Conservation (phyloP, 2,113 vertebrate species). For the Burhinus oedicnemus region DNA sequence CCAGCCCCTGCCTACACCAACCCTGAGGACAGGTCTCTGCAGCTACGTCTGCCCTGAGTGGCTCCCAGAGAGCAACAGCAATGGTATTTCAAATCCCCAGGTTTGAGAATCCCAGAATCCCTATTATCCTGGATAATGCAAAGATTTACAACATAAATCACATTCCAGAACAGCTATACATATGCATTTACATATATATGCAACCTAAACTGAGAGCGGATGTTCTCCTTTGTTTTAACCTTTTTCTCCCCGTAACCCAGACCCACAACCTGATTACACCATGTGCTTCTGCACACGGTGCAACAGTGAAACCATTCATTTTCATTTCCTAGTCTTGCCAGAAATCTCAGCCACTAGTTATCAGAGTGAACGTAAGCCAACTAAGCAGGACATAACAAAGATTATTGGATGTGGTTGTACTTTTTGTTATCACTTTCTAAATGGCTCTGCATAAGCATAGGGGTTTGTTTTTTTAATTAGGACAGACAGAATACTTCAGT, state of each 20-base stretch:
- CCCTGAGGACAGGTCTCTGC: not conserved
- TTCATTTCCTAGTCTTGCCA: not conserved
- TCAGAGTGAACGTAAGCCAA: not conserved
- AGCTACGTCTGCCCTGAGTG: not conserved
- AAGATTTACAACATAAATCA: not conserved
- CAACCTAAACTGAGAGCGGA: not conserved
- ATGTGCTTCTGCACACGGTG: not conserved
- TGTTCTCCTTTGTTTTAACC: not conserved
- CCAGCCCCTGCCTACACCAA: not conserved
- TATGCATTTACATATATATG: not conserved
- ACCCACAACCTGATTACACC: not conserved
- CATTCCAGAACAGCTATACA: not conserved
- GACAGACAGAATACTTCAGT: not conserved
- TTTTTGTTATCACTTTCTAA: not conserved
- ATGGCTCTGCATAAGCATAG: not conserved
- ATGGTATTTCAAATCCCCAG: not conserved
- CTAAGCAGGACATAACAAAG: not conserved
- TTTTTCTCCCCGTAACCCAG: not conserved
- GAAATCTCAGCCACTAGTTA: not conserved
- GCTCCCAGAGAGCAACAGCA: not conserved
- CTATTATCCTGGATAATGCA: not conserved
- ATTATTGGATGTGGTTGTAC: too few relatives aligned
- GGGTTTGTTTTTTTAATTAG: not conserved
- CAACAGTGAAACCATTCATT: not conserved
- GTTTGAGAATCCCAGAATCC: not conserved